A percentile compares a stretch with the other conserved stretches of the same genome.
phyloP scores from a whole-genome alignment of 2,113 vertebrate genomes.

The Noctilio leporinus region DNA sequence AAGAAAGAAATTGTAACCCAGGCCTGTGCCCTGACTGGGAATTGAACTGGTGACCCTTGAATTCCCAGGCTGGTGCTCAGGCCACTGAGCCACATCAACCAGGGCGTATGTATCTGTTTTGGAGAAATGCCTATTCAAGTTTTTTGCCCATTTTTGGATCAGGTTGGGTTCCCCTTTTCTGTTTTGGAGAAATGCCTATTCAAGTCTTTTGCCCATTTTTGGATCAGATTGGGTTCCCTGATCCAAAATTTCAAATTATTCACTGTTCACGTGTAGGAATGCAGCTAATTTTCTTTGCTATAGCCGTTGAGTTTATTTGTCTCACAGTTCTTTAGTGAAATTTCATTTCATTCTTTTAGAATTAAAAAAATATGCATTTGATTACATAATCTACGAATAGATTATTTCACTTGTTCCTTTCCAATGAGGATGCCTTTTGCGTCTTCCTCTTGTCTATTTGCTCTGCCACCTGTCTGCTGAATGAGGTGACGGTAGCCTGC shows the following conservation, averaged over 20 bases:
- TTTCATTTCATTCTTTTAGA: background rate
- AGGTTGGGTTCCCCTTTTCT: background rate
- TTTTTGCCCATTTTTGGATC: background rate
- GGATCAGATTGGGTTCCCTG: background rate
- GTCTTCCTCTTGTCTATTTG: background rate
- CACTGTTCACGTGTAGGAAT: background rate
- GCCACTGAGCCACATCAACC: no score
- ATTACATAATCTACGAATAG: background rate
- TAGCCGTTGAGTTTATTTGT: background rate
- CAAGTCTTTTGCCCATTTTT: background rate
- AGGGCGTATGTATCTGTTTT: background rate
- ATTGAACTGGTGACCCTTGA: no score
- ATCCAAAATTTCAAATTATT: background rate
- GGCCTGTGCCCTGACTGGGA: no score
- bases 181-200: background rate
- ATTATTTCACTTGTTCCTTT: background rate
- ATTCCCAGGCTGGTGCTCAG: no score
- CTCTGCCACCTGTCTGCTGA: background rate
- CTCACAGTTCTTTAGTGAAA: background rate
- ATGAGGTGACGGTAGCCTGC: background rate
- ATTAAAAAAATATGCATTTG: background rate
- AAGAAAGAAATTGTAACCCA: no score
- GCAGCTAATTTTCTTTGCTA: background rate
- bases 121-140: background rate
- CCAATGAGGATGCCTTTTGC: background rate